phyloP scores from a whole-genome alignment of 2,113 vertebrate genomes.

The Mesocricetus auratus region DNA sequence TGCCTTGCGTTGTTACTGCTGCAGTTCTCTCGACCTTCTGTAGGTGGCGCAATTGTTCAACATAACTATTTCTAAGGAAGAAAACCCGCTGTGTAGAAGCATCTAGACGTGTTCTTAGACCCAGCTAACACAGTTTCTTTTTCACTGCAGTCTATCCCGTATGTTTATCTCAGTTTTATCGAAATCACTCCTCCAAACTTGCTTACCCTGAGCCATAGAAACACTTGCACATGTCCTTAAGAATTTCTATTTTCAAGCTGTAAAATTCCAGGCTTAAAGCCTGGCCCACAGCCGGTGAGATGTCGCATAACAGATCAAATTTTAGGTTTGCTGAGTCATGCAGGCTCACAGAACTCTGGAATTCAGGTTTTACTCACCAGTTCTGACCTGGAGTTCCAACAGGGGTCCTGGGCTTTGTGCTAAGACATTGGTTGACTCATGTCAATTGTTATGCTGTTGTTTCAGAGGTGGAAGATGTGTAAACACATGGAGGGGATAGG shows the following conservation, averaged over 20 bases:
- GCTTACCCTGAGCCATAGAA: not conserved
- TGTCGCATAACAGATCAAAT: not conserved
- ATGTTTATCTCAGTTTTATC: not conserved
- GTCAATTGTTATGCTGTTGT: not conserved
- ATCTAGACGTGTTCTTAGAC: accelerated
- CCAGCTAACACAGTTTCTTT: not conserved
- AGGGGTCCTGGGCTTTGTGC: not conserved
- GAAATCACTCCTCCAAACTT: not conserved
- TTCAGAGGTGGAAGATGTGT: not conserved
- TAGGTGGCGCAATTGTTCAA: conserved; percentile 26
- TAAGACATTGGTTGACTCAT: not conserved
- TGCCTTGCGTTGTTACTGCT: not conserved
- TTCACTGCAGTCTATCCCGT: not conserved
- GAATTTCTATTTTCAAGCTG: not conserved
- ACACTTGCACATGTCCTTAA: not conserved
- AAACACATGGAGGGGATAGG: not conserved
- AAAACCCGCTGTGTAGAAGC: accelerated
- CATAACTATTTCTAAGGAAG: not conserved
- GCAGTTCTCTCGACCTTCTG: not conserved
- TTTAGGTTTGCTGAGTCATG: not conserved
- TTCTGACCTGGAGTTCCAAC: not conserved
- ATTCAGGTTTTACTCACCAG: not conserved
- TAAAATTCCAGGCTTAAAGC: not conserved
- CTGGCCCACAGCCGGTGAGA: not conserved
- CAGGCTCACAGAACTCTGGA: not conserved